Evolutionary conservation across 2,113 vertebrate genomes (phyloP).

Genomic region (Stercorarius parasiticus): DNA sequence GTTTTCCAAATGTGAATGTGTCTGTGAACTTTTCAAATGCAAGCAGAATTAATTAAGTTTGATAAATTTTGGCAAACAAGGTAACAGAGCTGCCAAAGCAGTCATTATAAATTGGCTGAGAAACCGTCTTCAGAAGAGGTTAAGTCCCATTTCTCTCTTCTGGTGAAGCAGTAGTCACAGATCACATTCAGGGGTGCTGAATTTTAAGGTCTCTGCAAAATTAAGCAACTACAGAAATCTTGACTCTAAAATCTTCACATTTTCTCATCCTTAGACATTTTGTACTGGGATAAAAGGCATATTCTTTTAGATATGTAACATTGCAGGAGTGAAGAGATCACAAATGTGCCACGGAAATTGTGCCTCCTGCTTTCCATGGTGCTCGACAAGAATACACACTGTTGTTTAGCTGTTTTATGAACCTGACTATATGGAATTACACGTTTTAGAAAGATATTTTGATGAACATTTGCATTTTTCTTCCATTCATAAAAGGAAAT

Average conservation of each 20-base stretch:
- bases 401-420: not conserved
- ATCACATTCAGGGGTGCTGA: not conserved
- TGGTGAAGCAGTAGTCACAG: not conserved
- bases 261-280: not conserved
- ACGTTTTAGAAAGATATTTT: not conserved
- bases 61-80: slow-evolving; percentile 51
- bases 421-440: not conserved
- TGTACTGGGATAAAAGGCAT: not conserved
- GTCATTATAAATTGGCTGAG: slow-evolving; percentile 19
- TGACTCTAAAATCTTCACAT: not conserved
- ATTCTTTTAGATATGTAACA: not conserved
- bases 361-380: not conserved
- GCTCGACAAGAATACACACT: not conserved
- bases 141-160: not conserved
- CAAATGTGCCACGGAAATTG: not conserved
- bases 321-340: not conserved
- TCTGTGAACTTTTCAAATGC: slow-evolving; percentile 37
- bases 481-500: not conserved
- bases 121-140: slow-evolving; percentile 15
- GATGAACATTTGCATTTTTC: not conserved
- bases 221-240: not conserved
- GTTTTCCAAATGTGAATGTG: slow-evolving; percentile 1
- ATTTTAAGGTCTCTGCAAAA: slow-evolving; percentile 25
- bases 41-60: not conserved
- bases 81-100: slow-evolving; percentile 5